Conservation (phyloP, 2,113 vertebrate species). For the Cyphomyrus plagiostoma region DNA sequence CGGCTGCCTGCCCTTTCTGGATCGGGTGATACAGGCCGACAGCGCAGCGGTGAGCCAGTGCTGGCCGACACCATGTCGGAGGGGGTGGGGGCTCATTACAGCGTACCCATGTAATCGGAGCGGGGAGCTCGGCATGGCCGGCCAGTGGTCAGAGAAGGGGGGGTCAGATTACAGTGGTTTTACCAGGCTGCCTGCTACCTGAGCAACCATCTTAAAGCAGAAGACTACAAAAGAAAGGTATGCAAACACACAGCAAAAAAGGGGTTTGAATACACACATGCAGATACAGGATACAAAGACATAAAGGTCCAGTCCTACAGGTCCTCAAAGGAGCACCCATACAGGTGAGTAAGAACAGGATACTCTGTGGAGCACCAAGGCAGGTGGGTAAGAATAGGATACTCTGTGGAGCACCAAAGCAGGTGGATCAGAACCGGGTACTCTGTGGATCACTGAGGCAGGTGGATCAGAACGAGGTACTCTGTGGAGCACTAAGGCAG, state of each 20-base stretch:
- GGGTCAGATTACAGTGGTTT: slow-evolving; percentile 26
- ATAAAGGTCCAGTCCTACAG: neutral
- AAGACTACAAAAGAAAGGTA: neutral
- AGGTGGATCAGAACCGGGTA: too few species aligned
- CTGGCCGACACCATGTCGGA: slow-evolving; percentile 36
- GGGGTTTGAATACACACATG: neutral
- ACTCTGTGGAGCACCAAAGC: neutral
- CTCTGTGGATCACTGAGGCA: too few species aligned
- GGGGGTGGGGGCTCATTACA: slow-evolving; percentile 55
- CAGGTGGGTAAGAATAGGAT: neutral
- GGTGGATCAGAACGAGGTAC: too few species aligned
- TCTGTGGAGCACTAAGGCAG: neutral
- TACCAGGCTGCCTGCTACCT: slow-evolving; percentile 27
- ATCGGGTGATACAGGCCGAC: slow-evolving; percentile 49
- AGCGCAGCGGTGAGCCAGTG: slow-evolving; percentile 34
- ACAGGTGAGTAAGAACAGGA: too few species aligned
- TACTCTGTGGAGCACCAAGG: neutral
- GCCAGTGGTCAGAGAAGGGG: neutral
- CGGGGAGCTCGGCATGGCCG: neutral
- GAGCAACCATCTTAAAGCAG: slow-evolving; percentile 24
- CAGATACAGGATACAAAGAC: neutral
- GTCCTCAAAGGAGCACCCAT: neutral
- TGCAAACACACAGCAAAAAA: neutral
- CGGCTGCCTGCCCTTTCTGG: slow-evolving; percentile 28
- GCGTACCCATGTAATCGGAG: slow-evolving; percentile 25